Conservation (phyloP, 2,888 invertebrate species). For the Leptopilina drosophilae region DNA sequence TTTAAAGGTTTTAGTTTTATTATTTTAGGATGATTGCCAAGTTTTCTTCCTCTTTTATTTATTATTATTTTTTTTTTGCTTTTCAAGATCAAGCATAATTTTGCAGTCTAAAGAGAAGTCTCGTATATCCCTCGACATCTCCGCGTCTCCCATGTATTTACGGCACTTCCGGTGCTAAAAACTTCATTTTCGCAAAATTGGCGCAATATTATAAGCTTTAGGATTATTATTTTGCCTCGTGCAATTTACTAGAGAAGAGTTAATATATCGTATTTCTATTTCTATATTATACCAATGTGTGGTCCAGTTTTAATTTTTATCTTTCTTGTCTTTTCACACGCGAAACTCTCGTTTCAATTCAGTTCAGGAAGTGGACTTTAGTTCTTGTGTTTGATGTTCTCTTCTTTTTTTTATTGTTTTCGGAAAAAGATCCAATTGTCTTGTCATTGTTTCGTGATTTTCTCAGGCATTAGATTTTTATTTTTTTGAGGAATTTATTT, state of each 20-base stretch:
- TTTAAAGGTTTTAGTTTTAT: neutral
- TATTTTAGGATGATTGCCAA: slow-evolving; percentile 27
- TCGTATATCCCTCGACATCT: slow-evolving; percentile 25
- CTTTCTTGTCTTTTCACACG: slow-evolving; percentile 28
- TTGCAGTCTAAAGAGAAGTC: slow-evolving; percentile 4
- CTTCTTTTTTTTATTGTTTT: slow-evolving; percentile 4
- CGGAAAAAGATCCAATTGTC: neutral
- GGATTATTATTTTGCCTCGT: slow-evolving; percentile 8
- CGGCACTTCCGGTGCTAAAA: slow-evolving; percentile 36
- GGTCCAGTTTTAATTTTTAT: slow-evolving; percentile 37
- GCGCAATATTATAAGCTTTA: slow-evolving; percentile 33
- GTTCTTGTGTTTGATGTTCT: neutral
- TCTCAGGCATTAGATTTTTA: neutral
- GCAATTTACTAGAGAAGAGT: slow-evolving; percentile 17
- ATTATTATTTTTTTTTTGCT: neutral
- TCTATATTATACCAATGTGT: neutral
- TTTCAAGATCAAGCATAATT: slow-evolving; percentile 29
- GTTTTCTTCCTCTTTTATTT: neutral
- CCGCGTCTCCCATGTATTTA: slow-evolving; percentile 3
- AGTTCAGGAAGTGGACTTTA: slow-evolving; percentile 9
- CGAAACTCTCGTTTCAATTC: slow-evolving; percentile 30
- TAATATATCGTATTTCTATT: neutral
- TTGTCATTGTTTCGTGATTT: slow-evolving; percentile 1
- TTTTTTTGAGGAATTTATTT: neutral
- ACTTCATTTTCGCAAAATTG: slow-evolving; percentile 26